phyloP scores from a whole-genome alignment of 2,888 invertebrate genomes.

The Erynnis tages region DNA sequence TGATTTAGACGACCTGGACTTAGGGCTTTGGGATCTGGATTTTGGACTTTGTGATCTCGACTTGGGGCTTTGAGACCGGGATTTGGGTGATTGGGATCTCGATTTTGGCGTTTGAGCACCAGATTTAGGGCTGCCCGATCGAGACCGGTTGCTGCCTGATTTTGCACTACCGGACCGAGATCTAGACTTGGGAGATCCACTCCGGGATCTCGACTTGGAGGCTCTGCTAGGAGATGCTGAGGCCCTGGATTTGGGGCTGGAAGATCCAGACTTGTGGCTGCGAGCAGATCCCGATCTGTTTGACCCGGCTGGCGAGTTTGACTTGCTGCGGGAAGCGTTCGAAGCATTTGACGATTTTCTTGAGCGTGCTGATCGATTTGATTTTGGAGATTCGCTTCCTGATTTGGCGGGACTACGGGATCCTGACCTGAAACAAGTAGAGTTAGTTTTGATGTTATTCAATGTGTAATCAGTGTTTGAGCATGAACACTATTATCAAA shows the following conservation, averaged over 20 bases:
- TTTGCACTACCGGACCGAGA: constrained; percentile 58
- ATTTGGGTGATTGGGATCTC: constrained; percentile 55
- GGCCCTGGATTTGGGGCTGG: constrained; percentile 65
- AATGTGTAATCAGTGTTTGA: no score
- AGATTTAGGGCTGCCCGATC: constrained; percentile 51
- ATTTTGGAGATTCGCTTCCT: constrained; percentile 71
- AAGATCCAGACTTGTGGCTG: constrained; percentile 73
- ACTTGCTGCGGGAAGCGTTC: constrained; percentile 66
- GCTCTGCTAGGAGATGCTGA: constrained; percentile 65
- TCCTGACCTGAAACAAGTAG: constrained; percentile 65
- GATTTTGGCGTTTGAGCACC: constrained; percentile 56
- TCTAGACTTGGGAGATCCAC: constrained; percentile 58
- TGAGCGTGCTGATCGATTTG: constrained; percentile 56
- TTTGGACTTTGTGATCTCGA: constrained; percentile 50
- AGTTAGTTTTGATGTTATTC: no score
- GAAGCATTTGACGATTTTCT: constrained; percentile 64
- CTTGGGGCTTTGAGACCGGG: constrained; percentile 51
- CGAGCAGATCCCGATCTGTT: constrained; percentile 66
- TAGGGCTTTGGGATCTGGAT: constrained; percentile 46
- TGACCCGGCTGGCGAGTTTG: constrained; percentile 67
- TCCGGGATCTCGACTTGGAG: constrained; percentile 59
- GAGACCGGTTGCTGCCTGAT: constrained; percentile 49
- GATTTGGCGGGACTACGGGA: constrained; percentile 67
- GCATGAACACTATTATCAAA: no score
- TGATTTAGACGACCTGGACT: constrained; percentile 49